phyloP scores from a whole-genome alignment of 2,888 invertebrate genomes.

The Nomada flava region DNA sequence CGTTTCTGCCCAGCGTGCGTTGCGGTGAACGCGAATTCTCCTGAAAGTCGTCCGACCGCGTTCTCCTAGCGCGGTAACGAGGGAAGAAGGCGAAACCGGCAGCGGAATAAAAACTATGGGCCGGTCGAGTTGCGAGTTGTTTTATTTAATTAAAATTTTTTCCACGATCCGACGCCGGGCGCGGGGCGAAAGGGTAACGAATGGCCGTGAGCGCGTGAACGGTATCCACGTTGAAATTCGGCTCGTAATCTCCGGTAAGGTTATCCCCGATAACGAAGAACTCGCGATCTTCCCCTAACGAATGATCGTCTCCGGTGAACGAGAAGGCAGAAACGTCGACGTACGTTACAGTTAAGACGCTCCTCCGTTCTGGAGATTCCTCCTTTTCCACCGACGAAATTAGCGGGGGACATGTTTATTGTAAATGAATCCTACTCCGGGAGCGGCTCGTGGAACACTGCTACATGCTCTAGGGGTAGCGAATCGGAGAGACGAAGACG shows the following conservation, averaged over 20 bases:
- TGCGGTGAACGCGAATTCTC: constrained; percentile 15
- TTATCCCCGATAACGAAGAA: constrained; percentile 53
- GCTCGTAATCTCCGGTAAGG: constrained; percentile 34
- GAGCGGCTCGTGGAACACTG: constrained; percentile 67
- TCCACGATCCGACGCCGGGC: background rate
- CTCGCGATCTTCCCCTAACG: constrained; percentile 58
- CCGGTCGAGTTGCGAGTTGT: constrained; percentile 25
- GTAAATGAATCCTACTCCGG: constrained; percentile 82
- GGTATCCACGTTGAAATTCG: constrained; percentile 43
- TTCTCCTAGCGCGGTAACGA: constrained; percentile 23
- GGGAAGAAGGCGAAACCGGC: constrained; percentile 24
- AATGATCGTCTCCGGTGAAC: constrained; percentile 63
- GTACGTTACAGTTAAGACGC: constrained; percentile 72
- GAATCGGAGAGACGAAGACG: constrained; percentile 55
- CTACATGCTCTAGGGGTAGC: constrained; percentile 66
- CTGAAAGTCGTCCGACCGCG: constrained; percentile 19
- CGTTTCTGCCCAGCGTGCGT: background rate
- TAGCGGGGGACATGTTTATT: constrained; percentile 83
- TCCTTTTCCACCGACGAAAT: constrained; percentile 78
- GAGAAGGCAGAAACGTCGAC: constrained; percentile 67
- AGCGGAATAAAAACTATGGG: constrained; percentile 17
- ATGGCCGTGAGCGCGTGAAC: background rate
- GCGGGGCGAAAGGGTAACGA: constrained; percentile 19
- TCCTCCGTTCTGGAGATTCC: constrained; percentile 69
- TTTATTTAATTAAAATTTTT: constrained; percentile 55